These are phyloP conservation scores for Pristionchus maxplancki DNA, from an alignment of 2,888 invertebrate genomes.

Conservation along the genomic window DNA sequence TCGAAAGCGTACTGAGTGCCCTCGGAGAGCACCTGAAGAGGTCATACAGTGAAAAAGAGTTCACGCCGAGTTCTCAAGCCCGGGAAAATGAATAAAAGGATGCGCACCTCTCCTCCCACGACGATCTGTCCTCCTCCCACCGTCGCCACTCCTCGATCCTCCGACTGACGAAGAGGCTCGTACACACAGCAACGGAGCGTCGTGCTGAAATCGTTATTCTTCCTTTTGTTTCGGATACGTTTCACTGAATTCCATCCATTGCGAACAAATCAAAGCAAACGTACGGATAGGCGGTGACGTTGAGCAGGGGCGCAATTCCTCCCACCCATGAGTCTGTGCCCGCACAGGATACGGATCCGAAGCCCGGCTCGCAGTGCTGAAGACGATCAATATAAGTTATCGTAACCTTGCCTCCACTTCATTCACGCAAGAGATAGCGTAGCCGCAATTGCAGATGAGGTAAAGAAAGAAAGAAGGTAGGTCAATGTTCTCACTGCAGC, in stretches of 20 bases:
- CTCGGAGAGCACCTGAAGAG: slow-evolving; percentile 54
- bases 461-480: neutral
- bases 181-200: slow-evolving; percentile 71
- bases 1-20: slow-evolving; percentile 73
- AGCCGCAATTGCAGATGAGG: neutral
- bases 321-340: slow-evolving; percentile 52
- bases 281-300: slow-evolving; percentile 53
- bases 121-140: slow-evolving; percentile 72
- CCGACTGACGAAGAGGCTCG: slow-evolving; percentile 64
- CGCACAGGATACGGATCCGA: slow-evolving; percentile 45
- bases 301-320: slow-evolving; percentile 52
- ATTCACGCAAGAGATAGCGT: neutral
- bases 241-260: neutral
- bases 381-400: neutral
- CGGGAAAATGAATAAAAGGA: neutral
- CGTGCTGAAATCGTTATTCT: slow-evolving; percentile 58
- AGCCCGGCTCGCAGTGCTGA: slow-evolving; percentile 51
- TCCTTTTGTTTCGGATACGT: neutral
- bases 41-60: neutral
- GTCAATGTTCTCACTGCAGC: slow-evolving; percentile 56
- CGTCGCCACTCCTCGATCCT: slow-evolving; percentile 73
- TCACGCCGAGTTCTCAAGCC: neutral
- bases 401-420: no score
- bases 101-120: slow-evolving; percentile 66
- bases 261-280: neutral